Evolutionary conservation across 2,888 invertebrate genomes (phyloP).

Genomic region (Tachina grossa): DNA sequence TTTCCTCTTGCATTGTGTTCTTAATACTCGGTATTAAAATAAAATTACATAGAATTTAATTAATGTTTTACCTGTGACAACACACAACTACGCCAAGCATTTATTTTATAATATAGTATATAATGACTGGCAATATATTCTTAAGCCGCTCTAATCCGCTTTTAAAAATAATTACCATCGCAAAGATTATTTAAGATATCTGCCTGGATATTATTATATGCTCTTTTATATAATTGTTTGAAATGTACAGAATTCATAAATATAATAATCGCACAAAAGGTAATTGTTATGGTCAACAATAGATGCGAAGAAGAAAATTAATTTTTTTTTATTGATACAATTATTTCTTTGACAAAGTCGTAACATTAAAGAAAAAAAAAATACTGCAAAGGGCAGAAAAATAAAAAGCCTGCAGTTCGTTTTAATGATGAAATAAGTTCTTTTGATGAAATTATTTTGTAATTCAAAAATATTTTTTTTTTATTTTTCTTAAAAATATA

Average conservation of each 20-base stretch:
- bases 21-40: neutral
- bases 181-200: conserved; percentile 14
- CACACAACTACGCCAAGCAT: neutral
- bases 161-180: conserved; percentile 42
- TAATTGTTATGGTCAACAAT: conserved; percentile 18
- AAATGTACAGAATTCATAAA: conserved; percentile 1
- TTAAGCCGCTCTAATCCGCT: conserved; percentile 18
- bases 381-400: neutral
- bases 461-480: no score
- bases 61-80: neutral
- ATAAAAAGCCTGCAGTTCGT: neutral
- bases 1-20: neutral
- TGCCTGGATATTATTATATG: neutral
- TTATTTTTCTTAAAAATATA: no score
- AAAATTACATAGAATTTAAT: conserved; percentile 2
- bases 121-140: neutral
- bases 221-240: conserved; percentile 5
- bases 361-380: neutral
- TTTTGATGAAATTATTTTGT: neutral
- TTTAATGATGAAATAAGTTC: neutral
- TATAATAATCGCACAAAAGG: conserved; percentile 15
- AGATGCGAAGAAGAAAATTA: neutral
- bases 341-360: neutral
- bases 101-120: neutral
- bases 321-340: neutral